phyloP scores from a whole-genome alignment of 1,140 invertebrate genomes.

The Eriocheir sinensis region DNA sequence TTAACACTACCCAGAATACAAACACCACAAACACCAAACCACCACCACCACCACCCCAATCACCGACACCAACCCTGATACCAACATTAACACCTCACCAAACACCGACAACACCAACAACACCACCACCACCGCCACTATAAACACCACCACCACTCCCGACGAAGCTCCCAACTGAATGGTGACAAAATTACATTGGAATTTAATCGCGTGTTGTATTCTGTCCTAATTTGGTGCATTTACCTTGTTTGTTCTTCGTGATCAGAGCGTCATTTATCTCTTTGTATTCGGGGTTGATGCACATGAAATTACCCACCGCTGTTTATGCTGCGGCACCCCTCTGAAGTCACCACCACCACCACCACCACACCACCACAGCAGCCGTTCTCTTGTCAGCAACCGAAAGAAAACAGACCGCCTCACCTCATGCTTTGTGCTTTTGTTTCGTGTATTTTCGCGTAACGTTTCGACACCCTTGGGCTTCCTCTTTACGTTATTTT shows the following conservation, averaged over 20 bases:
- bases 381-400: neutral
- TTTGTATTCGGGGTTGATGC: neutral
- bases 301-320: conserved; percentile 8
- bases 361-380: neutral
- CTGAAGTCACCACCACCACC: neutral
- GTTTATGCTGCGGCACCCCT: neutral
- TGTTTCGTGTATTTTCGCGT: too few relatives aligned
- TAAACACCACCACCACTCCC: neutral
- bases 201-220: neutral
- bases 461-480: too few relatives aligned
- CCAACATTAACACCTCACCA: too few relatives aligned
- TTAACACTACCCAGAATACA: neutral
- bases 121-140: neutral
- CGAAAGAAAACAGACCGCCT: conserved; percentile 2
- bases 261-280: neutral
- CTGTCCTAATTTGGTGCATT: neutral
- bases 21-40: too few relatives aligned
- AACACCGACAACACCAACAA: too few relatives aligned
- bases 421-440: conserved; percentile 3
- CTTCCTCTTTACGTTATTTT: too few relatives aligned
- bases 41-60: neutral
- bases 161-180: neutral
- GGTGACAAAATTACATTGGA: neutral
- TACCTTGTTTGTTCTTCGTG: conserved; percentile 4
- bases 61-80: too few relatives aligned